Evolutionary conservation across 2,113 vertebrate species (phyloP), one percentile per base, ranked within the genome.

Genomic region (Syrmaticus mikado): DNA sequence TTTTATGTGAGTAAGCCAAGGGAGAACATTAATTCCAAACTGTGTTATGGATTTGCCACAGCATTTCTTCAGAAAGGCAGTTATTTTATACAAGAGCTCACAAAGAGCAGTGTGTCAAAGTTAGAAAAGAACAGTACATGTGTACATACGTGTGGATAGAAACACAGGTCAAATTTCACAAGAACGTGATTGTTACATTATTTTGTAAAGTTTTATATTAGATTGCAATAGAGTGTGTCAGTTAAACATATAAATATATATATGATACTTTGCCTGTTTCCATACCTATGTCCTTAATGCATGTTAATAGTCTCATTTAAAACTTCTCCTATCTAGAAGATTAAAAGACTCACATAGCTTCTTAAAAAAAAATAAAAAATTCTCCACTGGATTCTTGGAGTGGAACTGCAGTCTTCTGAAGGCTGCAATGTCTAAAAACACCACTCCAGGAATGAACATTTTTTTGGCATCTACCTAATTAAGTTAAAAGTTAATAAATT

Each of bases 401-500:
- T 38, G 10, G 30, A 95, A 22, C 8, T 74, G 72, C 18, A 85
- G 17, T 57, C 84, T 95, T 95, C 78, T 86, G 36, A 88, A 87
- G 55, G 32, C n/a, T 89, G 10, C 14, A 65, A 21, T 48, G 34
- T 87, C 81, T 78, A 88, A 67, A 52, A 46, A 87, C 78, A 65
- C 32, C 46, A 50, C 45, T 82, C n/a, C 68, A 52, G 68, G 57
- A 92, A 64, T 82, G 65, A 91, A 85, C 45, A 67, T 45, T 92
- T 93, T 94, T 96, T 91, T 95, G 45, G 67, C 64, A 74, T 72
- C 70, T 85, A 94, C 91, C 92, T 97, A 96, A 97, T 97, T 97
- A 96, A 97, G 95, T 97, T 93, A 96, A 97, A 97, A 97, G 96
- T 95, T 95, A 97, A 97, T 97, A 96, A 93, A 95, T 95, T 96